Evolutionary conservation across 1,140 invertebrate species (phyloP), one percentile per base, ranked within the genome.

Genomic region (Drosophila pectinifera): DNA sequence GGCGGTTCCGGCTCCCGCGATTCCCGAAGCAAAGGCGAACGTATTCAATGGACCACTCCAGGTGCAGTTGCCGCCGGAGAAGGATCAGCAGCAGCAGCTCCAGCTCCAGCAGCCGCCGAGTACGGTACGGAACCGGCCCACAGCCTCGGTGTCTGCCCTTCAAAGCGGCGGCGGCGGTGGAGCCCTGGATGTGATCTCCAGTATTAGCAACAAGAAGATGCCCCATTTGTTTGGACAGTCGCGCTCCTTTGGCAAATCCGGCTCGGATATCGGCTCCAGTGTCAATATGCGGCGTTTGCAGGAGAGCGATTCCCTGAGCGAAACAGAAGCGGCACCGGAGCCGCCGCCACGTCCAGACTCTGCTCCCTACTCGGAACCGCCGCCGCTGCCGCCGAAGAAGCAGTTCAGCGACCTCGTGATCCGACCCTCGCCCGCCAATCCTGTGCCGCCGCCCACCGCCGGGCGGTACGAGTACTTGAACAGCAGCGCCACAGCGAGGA

Each of bases 341-440:
- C 95, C 95, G 22, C 96, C 96, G 13, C 96, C 96, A 3, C 92
- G 96, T 53, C 95, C 94, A 2, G 94, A 92, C 57, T 90, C 91
- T 58, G 90, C 92, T 67, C 86, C 84, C 65, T 88, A 94, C 88
- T 92, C 93, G 90, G 92, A 97, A 73, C 97, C 97, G 1, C 97
- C 97, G 10, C 97, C 97, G 1, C 93, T 97, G 59, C 96, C 96
- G 4, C 97, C 97, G 0, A 97, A 97, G 91, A 97, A 97, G 83
- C 94, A 95, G 65, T 92, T 92, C 48, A 91, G 84, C 28, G 91
- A 92, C 24, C 75, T 92, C 64, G 78, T 92, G 5, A 92, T 92
- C 14, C 49, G 94, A 89, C 22, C 94, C 1, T 20, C 64, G 20
- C n/a, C 64, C 11, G 34, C 26, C 5, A 73, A 78, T n/a, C 57